phyloP scores from a whole-genome alignment of 2,113 vertebrate species.

The Neogale vison region DNA sequence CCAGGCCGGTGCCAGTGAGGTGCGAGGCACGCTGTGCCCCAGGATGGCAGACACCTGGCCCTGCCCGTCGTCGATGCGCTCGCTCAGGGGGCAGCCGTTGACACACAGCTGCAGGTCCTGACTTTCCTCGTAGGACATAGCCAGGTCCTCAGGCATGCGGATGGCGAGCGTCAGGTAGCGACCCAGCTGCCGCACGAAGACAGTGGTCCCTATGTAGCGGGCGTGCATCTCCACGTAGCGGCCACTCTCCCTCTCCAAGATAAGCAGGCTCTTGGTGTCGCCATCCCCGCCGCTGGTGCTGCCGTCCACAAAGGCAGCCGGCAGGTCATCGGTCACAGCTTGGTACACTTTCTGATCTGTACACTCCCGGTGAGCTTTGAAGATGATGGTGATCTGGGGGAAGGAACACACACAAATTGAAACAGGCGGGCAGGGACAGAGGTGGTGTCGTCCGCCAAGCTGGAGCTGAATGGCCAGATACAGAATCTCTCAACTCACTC shows the following conservation, averaged over 20 bases:
- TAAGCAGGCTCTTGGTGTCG: constrained; percentile 88
- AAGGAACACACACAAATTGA: not conserved
- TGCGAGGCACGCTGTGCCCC: constrained; percentile 72
- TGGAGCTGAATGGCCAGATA: accelerated
- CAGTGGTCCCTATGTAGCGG: constrained; percentile 93
- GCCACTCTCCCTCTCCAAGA: constrained; percentile 91
- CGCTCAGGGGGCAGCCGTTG: constrained; percentile 92
- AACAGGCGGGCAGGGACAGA: not conserved
- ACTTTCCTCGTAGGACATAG: constrained; percentile 91
- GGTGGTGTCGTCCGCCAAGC: accelerated
- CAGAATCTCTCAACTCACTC: not conserved
- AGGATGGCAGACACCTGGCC: constrained; percentile 73
- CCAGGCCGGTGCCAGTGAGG: constrained; percentile 60
- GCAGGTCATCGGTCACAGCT: constrained; percentile 94
- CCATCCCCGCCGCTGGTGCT: constrained; percentile 89
- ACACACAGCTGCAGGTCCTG: constrained; percentile 98
- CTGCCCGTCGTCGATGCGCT: constrained; percentile 90
- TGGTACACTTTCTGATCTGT: constrained; percentile 98
- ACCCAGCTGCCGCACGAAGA: constrained; percentile 93
- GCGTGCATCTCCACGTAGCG: constrained; percentile 93
- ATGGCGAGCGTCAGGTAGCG: constrained; percentile 94
- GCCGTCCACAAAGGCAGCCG: constrained; percentile 96
- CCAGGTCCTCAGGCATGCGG: constrained; percentile 92
- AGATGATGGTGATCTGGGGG: constrained; percentile 94
- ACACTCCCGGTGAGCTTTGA: constrained; percentile 95